phyloP scores from a whole-genome alignment of 2,888 invertebrate species.

The Loripinus fragilis region DNA sequence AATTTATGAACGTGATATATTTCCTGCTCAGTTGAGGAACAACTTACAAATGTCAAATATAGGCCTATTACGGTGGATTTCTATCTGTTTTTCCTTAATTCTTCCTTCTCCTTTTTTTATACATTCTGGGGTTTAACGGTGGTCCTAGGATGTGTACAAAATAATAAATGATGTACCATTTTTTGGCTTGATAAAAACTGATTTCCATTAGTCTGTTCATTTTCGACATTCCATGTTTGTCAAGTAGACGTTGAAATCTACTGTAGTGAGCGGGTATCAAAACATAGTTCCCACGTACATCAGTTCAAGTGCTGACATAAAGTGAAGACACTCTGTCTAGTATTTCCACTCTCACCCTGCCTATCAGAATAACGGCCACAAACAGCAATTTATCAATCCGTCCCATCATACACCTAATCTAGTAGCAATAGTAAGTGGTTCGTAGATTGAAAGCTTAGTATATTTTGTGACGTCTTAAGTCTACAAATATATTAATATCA shows the following conservation, averaged over 20 bases:
- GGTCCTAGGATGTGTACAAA: no score
- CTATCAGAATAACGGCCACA: slow-evolving; percentile 1
- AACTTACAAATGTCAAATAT: no score
- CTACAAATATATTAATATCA: no score
- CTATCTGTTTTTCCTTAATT: no score
- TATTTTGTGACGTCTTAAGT: not conserved
- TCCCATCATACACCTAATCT: not conserved
- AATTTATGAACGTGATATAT: no score
- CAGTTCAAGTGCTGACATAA: slow-evolving; percentile 22
- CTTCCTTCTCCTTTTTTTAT: no score
- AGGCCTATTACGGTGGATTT: no score
- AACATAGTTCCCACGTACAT: slow-evolving; percentile 20
- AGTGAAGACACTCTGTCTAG: slow-evolving; percentile 11
- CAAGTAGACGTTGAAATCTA: not conserved
- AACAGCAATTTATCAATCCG: not conserved
- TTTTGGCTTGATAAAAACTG: not conserved
- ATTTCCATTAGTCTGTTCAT: not conserved
- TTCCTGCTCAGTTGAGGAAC: no score
- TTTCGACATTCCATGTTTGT: slow-evolving; percentile 1
- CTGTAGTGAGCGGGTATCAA: not conserved
- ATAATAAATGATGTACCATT: not conserved
- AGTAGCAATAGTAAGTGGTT: no score
- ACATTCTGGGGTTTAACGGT: no score
- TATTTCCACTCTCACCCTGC: slow-evolving; percentile 6
- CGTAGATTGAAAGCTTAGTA: no score